Evolutionary conservation across 2,888 invertebrate genomes (phyloP), one percentile per base, ranked within the genome.

Genomic region (Drepanosiphum platanoidis): DNA sequence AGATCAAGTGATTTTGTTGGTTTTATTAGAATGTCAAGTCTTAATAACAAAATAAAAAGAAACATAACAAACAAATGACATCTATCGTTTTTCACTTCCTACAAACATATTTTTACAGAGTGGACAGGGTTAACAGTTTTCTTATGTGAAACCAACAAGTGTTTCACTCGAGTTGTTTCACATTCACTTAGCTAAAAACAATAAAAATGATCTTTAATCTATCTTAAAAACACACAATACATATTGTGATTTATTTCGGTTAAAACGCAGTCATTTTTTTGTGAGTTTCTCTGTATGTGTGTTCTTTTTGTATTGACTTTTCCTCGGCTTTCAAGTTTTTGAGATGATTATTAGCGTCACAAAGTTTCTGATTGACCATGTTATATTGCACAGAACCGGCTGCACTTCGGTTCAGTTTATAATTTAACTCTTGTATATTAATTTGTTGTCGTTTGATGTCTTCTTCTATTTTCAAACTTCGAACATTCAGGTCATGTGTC

Each of bases 211-310:
- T 46, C 18, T 46, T 9, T 46, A 46, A 46, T 46, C 18, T 46
- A 46, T 46, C 3, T 46, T 13, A 2, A 13, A 46, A 36, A 18
- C n/a, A n/a, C n/a, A 34, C 52, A 52, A 11, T 34, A 34, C 34
- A 75, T 75, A 34, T 34, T 58, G 9, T 64, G 36, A 39, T 30
- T 22, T 39, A 1, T 75, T 64, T 61, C 11, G 27, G 36, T 91
- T 92, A 95, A 92, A 96, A 96, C 88, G 94, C 91, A 71, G 93
- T 92, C 90, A 95, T 91, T 90, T 95, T 95, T 88, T 93, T 93
- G 89, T 94, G 94, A 88, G 93, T 93, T 87, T 93, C 94, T 87
- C 95, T 91, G 72, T 92, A 91, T 88, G 91, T 92, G 88, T 95
- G 94, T 90, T 96, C 95, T 87, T 91, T 92, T 70, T 91, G 90